Base-by-base conservation (phyloP, 2,888 invertebrate genomes). In the Napeogenes inachia region DNA sequence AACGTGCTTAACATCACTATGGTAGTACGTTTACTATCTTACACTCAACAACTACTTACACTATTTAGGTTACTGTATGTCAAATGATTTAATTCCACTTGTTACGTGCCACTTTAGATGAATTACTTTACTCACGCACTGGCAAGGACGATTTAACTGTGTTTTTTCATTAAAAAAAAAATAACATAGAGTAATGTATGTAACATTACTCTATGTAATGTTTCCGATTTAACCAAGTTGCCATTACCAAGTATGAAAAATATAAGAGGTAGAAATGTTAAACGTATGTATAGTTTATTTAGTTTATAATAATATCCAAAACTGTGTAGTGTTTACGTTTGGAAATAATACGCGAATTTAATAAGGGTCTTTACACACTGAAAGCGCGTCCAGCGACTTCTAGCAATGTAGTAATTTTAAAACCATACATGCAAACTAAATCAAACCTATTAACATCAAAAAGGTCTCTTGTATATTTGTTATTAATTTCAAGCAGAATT, bases 341-440 rank as follows among this genome's bases (percentile, higher is more conserved):
- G 50, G 50, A 50, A 50, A 50, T 50, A 50, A 30, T 50, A 30
- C 50, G 50, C 50, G 50, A 50, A 50, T 50, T 50, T 12, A 47
- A 13, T 6, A 21, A 13, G n/a, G 47, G 35, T 35, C 13, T 6
- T 47, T 21, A 3, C 47, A 30, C 30, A 30, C 30, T 3, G 21
- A 2, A 10, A 0, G 12, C 21, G 4, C 50, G 47, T 13, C 47
- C 8, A 30, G 6, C 50, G 50, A 12, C 8, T 30, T 4, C 21
- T 10, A 8, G 8, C 10, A 13, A 50, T 21, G 8, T 21, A 13
- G 21, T 21, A 13, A 21, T 38, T 38, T 38, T 38, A 8, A 38
- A 4, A 38, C 38, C 5, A 38, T 38, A 8, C 8, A 38, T 38
- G 38, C 38, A 3, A 6, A 4, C 38, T 38, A 38, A 38, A 38